phyloP scores from a whole-genome alignment of 2,113 vertebrate species.

The Notechis scutatus region DNA sequence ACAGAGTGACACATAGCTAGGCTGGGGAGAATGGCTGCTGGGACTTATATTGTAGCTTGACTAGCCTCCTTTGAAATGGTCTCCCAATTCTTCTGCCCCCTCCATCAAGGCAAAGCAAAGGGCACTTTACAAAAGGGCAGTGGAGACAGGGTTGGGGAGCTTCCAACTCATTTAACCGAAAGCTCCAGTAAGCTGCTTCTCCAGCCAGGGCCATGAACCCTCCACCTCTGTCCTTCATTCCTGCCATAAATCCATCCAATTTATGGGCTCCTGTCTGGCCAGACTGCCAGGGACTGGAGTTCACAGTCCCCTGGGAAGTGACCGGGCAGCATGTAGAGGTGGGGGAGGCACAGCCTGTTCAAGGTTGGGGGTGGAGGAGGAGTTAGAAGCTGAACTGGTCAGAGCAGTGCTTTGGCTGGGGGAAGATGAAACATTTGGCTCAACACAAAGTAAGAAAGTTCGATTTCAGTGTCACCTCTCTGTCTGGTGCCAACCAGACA shows the following conservation, averaged over 20 bases:
- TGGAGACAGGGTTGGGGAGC: neutral
- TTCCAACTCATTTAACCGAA: constrained; percentile 30
- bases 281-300: constrained; percentile 18
- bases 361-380: neutral
- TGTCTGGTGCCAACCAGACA: neutral
- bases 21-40: neutral
- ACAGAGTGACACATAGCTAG: neutral
- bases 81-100: neutral
- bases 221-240: neutral
- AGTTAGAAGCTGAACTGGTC: neutral
- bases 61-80: neutral
- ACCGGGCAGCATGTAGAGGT: neutral
- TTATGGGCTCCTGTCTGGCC: constrained; percentile 31
- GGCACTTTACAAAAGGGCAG: neutral
- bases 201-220: constrained; percentile 9
- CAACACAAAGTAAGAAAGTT: neutral
- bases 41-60: neutral
- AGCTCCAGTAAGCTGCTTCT: constrained; percentile 16
- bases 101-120: neutral
- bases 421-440: neutral
- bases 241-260: constrained; percentile 15
- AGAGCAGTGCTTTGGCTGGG: neutral
- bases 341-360: neutral
- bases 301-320: constrained; percentile 23
- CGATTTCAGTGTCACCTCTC: neutral